A percentile compares a stretch with the other conserved stretches of the same genome.
These are phyloP conservation scores for Takifugu rubripes DNA, from an alignment of 2,797 vertebrate species.

Conservation along the genomic window DNA sequence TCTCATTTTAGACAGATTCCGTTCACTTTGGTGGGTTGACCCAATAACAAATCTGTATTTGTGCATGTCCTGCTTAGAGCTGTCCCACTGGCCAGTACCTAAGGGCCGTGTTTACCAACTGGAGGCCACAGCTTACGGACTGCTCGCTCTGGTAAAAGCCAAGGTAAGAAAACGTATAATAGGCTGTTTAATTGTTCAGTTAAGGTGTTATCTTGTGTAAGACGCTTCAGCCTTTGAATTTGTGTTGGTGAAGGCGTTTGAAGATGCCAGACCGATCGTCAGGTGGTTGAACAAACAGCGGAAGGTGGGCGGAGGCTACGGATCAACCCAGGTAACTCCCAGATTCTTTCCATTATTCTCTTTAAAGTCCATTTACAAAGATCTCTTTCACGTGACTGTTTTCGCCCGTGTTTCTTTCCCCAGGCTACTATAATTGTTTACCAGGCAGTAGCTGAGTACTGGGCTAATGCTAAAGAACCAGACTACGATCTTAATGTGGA, in stretches of 20 bases:
- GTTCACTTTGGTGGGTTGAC: no score
- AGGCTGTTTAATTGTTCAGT: no score
- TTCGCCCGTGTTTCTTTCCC: not conserved
- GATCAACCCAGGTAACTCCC: slow-evolving; percentile 81
- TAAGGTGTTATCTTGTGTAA: no score
- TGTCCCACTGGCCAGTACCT: slow-evolving; percentile 70
- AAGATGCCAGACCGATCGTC: slow-evolving; percentile 46
- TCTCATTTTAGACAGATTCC: no score
- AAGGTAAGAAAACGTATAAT: slow-evolving; percentile 29
- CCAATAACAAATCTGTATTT: no score
- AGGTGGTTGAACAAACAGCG: slow-evolving; percentile 80
- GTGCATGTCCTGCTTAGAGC: slow-evolving; percentile 32
- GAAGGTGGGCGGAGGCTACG: slow-evolving; percentile 66
- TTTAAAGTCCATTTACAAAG: not conserved
- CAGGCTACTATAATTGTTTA: not conserved
- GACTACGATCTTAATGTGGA: not conserved
- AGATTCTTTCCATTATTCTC: no score
- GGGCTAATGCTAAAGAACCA: not conserved
- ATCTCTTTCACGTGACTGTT: not conserved
- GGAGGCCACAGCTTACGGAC: slow-evolving; percentile 85
- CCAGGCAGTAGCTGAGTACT: not conserved
- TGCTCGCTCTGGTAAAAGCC: slow-evolving; percentile 78
- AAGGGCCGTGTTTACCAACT: slow-evolving; percentile 64
- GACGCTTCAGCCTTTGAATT: no score
- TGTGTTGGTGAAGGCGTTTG: slow-evolving; percentile 38